Evolutionary conservation across 2,888 invertebrate genomes (phyloP).

Genomic region (Caenorhabditis imperialis): DNA sequence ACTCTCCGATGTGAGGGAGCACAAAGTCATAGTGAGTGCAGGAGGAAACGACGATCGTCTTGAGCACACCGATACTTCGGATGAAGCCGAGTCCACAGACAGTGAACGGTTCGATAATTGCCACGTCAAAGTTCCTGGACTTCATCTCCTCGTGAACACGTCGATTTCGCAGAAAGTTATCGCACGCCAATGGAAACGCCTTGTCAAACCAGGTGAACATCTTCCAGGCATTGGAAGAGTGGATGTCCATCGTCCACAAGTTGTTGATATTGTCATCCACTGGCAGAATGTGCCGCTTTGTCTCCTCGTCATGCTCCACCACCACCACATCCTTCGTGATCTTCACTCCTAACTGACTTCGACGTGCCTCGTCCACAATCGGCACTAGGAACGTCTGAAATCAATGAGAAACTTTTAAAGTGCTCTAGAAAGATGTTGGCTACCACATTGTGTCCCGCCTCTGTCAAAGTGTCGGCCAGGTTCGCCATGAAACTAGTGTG

Average conservation of each 20-base stretch:
- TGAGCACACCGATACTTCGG: not conserved
- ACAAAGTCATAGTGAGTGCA: not conserved
- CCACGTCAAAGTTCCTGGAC: conserved; percentile 11
- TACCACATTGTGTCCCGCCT: too few species aligned
- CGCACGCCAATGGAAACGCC: not conserved
- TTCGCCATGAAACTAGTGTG: too few species aligned
- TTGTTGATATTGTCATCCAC: not conserved
- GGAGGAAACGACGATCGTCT: not conserved
- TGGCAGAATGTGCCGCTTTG: not conserved
- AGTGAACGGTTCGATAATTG: not conserved
- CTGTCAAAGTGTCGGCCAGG: too few species aligned
- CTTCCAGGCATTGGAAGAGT: not conserved
- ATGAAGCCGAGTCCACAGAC: conserved; percentile 10
- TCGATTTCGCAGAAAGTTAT: conserved; percentile 1
- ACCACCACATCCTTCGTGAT: too few species aligned
- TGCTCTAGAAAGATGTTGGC: too few species aligned
- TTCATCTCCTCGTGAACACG: not conserved
- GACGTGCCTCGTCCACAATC: too few species aligned
- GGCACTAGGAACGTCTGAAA: too few species aligned
- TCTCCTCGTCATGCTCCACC: conserved; percentile 17
- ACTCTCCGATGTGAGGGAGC: not conserved
- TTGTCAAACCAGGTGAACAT: not conserved
- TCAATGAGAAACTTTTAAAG: too few species aligned
- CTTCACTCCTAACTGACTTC: too few species aligned
- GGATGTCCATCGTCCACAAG: conserved; percentile 4